Evolutionary conservation across 2,888 invertebrate species (phyloP), one percentile per base, ranked within the genome.

Genomic region (Xestoiulus laeticollis): DNA sequence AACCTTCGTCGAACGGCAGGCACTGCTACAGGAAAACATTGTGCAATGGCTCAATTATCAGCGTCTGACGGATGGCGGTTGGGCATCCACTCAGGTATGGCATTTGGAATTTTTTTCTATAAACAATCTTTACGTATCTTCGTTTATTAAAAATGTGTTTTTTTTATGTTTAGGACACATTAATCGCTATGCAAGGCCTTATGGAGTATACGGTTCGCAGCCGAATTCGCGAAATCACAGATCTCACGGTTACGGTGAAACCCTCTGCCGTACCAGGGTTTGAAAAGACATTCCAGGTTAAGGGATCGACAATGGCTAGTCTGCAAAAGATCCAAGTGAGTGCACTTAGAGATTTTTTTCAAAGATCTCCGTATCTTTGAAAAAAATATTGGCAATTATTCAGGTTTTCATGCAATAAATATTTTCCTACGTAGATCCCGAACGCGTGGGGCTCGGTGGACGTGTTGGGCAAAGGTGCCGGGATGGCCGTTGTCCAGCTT

Each of bases 391-490:
- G 5, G 10, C 43, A 43, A 43, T 43, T 43, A 12, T 5, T 43
- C 10, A 16, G 48, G 48, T 48, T 16, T 4, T 59, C 59, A 32
- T 43, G 19, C 43, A 4, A n/a, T 22, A 33, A 44, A 4, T 8
- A n/a, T 85, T 33, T n/a, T 32, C 30, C 14, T 89, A 89, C 91
- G n/a, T 90, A 96, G 96, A 96, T 98, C 92, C 97, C 97, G 0
- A 95, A 96, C 91, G 98, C 98, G 85, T 98, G 97, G 96, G 98
- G 98, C 90, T 97, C 97, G 0, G 96, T 98, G 59, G 96, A 97
- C 92, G 97, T 98, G 85, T 95, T 96, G 90, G 98, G 97, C 0
- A 96, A 95, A 91, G 99, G 98, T 89, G 96, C 97, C 3, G 98
- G 98, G n/a, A 96, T 96, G 92, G 98, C 98, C 4, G 95, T 98